Percentiles rank a stretch among this genome's conserved stretches.
Conservation (phyloP, 2,888 invertebrate genomes). For the Caenorhabditis parvicauda region DNA sequence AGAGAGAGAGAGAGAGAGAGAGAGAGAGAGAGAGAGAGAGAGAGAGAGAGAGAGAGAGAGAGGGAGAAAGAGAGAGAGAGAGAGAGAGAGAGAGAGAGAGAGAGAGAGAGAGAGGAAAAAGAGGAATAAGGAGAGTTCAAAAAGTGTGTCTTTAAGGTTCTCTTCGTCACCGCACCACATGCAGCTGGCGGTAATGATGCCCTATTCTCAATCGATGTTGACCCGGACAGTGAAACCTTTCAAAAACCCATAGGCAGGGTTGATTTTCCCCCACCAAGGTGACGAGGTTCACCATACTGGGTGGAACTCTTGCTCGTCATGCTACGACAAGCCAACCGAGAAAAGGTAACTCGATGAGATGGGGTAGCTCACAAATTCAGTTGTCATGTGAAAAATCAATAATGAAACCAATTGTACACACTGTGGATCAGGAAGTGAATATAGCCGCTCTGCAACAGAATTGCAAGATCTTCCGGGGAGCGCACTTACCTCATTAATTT, state of each 20-base stretch:
- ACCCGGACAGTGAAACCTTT: slow-evolving; percentile 82
- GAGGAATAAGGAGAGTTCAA: neutral
- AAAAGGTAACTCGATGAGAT: slow-evolving; percentile 12
- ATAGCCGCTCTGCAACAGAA: too few relatives aligned
- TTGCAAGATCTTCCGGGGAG: too few relatives aligned
- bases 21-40: too few relatives aligned
- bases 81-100: too few relatives aligned
- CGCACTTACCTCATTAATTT: too few relatives aligned
- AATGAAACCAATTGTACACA: too few relatives aligned
- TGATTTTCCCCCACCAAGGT: too few relatives aligned
- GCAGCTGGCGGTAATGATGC: slow-evolving; percentile 75
- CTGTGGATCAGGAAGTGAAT: too few relatives aligned
- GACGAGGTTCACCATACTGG: slow-evolving; percentile 94
- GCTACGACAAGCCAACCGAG: slow-evolving; percentile 67
- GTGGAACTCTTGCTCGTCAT: slow-evolving; percentile 95
- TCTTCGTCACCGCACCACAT: slow-evolving; percentile 79
- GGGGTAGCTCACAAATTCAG: neutral
- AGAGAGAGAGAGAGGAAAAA: too few relatives aligned
- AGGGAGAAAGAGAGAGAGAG: too few relatives aligned
- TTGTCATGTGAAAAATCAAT: neutral
- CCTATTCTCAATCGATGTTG: slow-evolving; percentile 85
- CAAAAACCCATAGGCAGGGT: slow-evolving; percentile 74
- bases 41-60: too few relatives aligned
- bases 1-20: neutral
- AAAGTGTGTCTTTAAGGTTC: slow-evolving; percentile 37